Base-by-base conservation (phyloP, 2,113 vertebrate species). In the Eudorcas thomsonii region DNA sequence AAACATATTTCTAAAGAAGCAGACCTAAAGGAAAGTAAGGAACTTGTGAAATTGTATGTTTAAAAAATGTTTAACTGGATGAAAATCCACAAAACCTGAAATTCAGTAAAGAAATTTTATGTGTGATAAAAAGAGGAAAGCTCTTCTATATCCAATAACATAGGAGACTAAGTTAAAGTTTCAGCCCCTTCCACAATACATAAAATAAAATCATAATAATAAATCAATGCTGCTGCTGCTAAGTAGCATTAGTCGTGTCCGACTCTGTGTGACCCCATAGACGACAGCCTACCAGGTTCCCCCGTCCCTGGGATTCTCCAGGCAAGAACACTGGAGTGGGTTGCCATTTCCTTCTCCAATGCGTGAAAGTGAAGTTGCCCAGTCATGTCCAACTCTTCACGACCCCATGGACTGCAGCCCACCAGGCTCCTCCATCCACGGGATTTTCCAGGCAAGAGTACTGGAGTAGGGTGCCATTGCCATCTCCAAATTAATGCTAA, bases 211-310 rank as follows among this genome's bases (percentile, higher is more conserved):
- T 15, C 12, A 90, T 1, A 50, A 78, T 7, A 57, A 50, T 36
- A 55, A 85, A 45, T 60, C 4, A 67, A 92, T 67, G 33, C 2
- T 48, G 60, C 28, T 62, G 60, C 28, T 62, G 60, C 28, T 62
- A 30, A 62, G 60, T 62, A 0, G 0, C 6, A 0, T 62, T 14
- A 62, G 28, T 62, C 2, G 1, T 62, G 28, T 62, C 28, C 0
- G 6, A 62, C 60, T 60, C 59, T 62, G 26, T 62, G 28, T 7
- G 28, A 62, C 28, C 2, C 13, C 60, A 62, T 15, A 62, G 60
- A 30, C 1, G 6, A 3, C 59, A 62, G 13, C 13, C 59, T 2
- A 62, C 28, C 59, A 30, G 13, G 28, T 0, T 62, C 2, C 59
- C 26, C 13, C 6, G 0, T 62, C 28, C 59, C 28, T 62, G 59